phyloP scores from a whole-genome alignment of 2,797 vertebrate genomes.

The Sciurus vulgaris region DNA sequence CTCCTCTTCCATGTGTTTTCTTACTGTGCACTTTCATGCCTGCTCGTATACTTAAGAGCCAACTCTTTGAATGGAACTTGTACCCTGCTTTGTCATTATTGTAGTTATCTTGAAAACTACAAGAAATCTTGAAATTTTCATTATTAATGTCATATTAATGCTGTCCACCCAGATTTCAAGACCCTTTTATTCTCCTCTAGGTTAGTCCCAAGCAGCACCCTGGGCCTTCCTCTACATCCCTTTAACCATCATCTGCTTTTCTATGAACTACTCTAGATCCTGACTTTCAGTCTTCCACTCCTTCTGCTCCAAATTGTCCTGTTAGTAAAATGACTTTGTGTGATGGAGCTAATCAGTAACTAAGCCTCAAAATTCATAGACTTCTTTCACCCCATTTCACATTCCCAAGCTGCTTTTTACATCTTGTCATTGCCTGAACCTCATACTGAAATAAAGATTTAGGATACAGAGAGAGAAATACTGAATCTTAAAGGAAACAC shows the following conservation, averaged over 20 bases:
- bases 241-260: background rate
- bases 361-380: background rate
- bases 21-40: background rate
- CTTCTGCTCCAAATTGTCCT: background rate
- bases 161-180: background rate
- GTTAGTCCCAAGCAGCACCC: background rate
- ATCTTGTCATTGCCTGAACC: background rate
- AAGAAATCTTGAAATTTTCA: no score
- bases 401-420: background rate
- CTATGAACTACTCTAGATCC: background rate
- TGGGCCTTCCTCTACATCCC: background rate
- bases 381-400: background rate
- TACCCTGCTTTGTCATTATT: background rate
- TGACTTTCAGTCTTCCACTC: background rate
- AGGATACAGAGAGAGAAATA: no score
- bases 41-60: background rate
- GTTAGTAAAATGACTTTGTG: background rate
- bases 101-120: background rate
- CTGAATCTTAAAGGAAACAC: no score
- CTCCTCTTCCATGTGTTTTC: background rate
- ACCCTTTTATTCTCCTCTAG: background rate
- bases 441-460: background rate
- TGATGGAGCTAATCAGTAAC: background rate
- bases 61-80: background rate
- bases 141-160: no score